Conservation (phyloP, 2,888 invertebrate species). For the Cataglyphis cursor region DNA sequence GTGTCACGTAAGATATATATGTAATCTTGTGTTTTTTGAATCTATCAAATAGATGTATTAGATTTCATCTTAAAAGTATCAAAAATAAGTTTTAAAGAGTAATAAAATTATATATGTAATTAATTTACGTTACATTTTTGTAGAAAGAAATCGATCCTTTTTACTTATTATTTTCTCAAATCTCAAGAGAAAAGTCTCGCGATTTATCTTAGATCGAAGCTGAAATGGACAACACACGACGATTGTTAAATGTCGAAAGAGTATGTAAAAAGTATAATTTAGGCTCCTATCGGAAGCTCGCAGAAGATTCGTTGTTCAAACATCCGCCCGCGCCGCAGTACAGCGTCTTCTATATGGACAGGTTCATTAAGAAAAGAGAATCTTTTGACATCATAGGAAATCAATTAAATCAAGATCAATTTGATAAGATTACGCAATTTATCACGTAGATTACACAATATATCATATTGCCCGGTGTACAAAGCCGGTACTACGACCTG, state of each 20-base stretch:
- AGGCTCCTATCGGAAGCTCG: slow-evolving; percentile 81
- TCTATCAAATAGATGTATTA: neutral
- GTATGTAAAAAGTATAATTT: slow-evolving; percentile 85
- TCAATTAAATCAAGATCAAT: neutral
- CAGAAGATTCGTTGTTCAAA: slow-evolving; percentile 78
- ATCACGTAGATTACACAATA: slow-evolving; percentile 81
- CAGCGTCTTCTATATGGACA: slow-evolving; percentile 86
- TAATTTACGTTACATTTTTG: neutral
- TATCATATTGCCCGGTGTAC: slow-evolving; percentile 87
- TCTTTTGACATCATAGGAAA: neutral
- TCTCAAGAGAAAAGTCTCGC: neutral
- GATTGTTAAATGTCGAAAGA: slow-evolving; percentile 79
- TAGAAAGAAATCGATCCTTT: neutral
- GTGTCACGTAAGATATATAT: neutral
- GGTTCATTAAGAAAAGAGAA: slow-evolving; percentile 76
- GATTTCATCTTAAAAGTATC: neutral
- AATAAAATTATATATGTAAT: neutral
- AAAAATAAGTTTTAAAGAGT: neutral
- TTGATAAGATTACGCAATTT: slow-evolving; percentile 35
- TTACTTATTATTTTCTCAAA: neutral
- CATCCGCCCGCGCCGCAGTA: slow-evolving; percentile 87
- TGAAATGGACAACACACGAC: slow-evolving; percentile 87
- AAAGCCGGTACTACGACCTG: slow-evolving; percentile 87
- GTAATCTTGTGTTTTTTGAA: neutral
- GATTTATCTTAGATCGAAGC: slow-evolving; percentile 81